These are phyloP conservation scores for Cairina moschata DNA, from an alignment of 2,113 vertebrate species.

Conservation along the genomic window DNA sequence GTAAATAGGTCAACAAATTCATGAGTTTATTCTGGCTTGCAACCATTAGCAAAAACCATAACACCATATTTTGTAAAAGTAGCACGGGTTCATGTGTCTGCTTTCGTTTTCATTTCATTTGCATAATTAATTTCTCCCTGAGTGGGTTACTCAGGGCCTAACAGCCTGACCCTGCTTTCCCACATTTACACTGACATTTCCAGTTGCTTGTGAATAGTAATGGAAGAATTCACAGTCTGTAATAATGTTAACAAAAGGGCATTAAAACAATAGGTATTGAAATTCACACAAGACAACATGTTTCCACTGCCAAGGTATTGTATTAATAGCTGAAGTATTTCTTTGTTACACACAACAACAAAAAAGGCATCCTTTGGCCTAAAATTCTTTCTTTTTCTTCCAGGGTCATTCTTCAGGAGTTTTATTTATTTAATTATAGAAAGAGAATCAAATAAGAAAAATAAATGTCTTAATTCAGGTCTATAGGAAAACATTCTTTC, in stretches of 20 bases:
- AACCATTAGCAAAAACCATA: background rate
- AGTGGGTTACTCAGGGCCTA: background rate
- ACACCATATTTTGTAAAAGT: background rate
- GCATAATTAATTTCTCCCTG: background rate
- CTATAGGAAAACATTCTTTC: background rate
- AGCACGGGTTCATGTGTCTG: background rate
- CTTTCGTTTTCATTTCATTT: background rate
- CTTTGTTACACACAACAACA: background rate
- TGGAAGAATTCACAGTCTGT: background rate
- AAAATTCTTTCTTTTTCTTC: background rate
- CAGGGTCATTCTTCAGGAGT: background rate
- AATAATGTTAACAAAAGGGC: background rate
- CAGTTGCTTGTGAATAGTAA: background rate
- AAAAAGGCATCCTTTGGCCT: background rate
- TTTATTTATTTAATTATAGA: no score
- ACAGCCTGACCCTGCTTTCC: background rate
- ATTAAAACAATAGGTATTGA: background rate
- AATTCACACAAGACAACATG: background rate
- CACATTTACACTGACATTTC: background rate
- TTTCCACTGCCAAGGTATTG: background rate
- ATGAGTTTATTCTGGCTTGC: rapidly evolving
- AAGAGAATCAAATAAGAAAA: background rate
- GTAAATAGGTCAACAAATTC: background rate
- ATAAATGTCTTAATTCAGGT: background rate
- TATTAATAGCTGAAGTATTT: background rate